Evolutionary conservation across 2,888 invertebrate species (phyloP), one percentile per base, ranked within the genome.

Genomic region (Glaucopsyche alexis): DNA sequence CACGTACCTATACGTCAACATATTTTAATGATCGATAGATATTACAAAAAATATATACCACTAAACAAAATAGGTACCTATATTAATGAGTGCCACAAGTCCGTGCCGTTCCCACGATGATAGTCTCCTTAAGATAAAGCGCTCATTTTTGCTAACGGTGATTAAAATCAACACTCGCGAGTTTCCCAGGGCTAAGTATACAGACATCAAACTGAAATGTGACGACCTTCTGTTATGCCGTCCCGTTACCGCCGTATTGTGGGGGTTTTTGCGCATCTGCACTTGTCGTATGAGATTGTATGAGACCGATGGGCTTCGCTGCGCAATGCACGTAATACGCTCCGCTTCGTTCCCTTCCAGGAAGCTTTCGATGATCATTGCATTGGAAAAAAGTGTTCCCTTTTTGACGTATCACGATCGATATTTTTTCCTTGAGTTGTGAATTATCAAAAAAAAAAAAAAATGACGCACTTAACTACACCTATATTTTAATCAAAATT

Each of bases 221-320:
- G 81, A 83, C 82, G 80, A 82, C 83, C 80, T 76, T 77, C 75
- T 81, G 81, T 79, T 79, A 72, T 72, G 72, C 52, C 72, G 80
- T 86, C 85, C 84, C 85, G 85, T 85, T 88, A 88, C 79, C 81
- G 82, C 81, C 80, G 82, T 80, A 82, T 79, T 78, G 75, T 74
- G 81, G 84, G 82, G 82, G 85, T 90, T 90, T 90, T 89, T 89
- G 87, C 85, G 83, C 82, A 81, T 81, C 80, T 80, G 81, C 80
- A 82, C 83, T 84, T 86, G 85, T 86, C 19, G 85, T 87, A 85
- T 85, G 83, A 85, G 86, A 85, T 83, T 84, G 86, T 87, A 84
- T 84, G 82, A 78, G 83, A 85, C 82, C 88, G 91, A 91, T 89
- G 90, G 85, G 91, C 89, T 90, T 80, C 83, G 85, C 81, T 88